These are phyloP conservation scores for Sminthurides bifidus DNA, from an alignment of 1,140 invertebrate genomes.

Conservation along the genomic window DNA sequence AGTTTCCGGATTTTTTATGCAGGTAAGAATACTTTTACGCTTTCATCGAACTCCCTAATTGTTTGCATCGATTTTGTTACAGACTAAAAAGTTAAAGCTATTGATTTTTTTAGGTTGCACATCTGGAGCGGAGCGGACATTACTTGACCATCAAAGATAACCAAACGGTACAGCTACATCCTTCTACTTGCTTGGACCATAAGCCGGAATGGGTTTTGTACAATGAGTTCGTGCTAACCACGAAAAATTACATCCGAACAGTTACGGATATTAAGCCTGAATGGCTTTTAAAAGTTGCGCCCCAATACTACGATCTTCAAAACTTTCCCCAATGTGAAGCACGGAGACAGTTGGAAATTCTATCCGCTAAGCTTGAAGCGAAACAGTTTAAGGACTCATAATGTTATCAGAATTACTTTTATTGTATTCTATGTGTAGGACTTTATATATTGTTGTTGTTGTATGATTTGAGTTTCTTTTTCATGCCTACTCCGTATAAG, in stretches of 20 bases:
- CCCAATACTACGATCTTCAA: constrained; percentile 94
- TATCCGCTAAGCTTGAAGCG: constrained; percentile 70
- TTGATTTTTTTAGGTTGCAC: constrained; percentile 58
- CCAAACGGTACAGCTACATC: constrained; percentile 96
- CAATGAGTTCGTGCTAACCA: constrained; percentile 98
- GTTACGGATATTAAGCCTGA: constrained; percentile 97
- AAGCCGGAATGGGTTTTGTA: constrained; percentile 99
- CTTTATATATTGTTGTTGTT: no score
- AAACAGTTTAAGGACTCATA: constrained; percentile 62
- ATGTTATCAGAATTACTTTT: no score
- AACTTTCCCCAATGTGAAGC: constrained; percentile 98
- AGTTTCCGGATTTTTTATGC: constrained; percentile 98
- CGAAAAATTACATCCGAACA: constrained; percentile 98
- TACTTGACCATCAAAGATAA: constrained; percentile 99
- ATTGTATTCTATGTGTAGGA: no score
- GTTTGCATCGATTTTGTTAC: no score
- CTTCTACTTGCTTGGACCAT: constrained; percentile 95
- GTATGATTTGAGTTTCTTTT: no score
- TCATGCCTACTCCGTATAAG: no score
- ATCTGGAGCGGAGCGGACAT: constrained; percentile 87
- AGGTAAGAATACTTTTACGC: constrained; percentile 56
- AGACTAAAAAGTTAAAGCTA: neutral
- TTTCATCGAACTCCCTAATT: no score
- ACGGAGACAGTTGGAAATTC: constrained; percentile 74
- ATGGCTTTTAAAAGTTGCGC: constrained; percentile 87